These are phyloP conservation scores for Phyllostomus hastatus DNA, from an alignment of 2,113 vertebrate genomes.

Conservation along the genomic window DNA sequence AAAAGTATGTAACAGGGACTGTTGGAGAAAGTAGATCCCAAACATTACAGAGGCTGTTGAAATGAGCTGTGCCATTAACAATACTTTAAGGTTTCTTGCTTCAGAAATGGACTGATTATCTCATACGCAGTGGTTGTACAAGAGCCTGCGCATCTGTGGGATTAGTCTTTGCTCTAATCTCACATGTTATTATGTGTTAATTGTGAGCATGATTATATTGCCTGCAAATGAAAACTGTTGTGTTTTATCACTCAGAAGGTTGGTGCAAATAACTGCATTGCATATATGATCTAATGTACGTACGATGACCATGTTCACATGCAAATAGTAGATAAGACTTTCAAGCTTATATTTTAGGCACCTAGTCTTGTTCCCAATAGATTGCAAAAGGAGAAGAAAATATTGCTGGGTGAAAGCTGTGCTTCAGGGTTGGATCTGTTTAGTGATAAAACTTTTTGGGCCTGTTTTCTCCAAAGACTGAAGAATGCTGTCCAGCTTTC, in stretches of 20 bases:
- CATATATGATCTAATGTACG: background rate
- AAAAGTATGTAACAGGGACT: constrained; percentile 1
- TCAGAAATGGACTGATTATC: background rate
- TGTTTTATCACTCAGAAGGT: constrained; percentile 28
- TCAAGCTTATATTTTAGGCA: background rate
- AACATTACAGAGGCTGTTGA: background rate
- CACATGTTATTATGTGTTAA: constrained; percentile 54
- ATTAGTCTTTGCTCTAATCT: constrained; percentile 52
- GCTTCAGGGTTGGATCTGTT: background rate
- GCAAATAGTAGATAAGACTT: background rate
- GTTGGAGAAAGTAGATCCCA: constrained; percentile 33
- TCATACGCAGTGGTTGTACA: background rate
- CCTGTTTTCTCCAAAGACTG: constrained; percentile 6
- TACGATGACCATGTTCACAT: background rate
- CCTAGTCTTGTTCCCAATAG: constrained; percentile 18
- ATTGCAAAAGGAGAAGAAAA: background rate
- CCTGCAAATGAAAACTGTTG: constrained; percentile 53
- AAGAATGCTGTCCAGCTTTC: background rate
- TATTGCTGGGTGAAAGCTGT: background rate
- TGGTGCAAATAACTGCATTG: constrained; percentile 35
- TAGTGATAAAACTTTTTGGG: constrained; percentile 49
- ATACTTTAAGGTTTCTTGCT: background rate
- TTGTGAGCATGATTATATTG: constrained; percentile 59
- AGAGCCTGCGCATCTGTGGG: constrained; percentile 11
- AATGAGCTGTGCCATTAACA: constrained; percentile 21